Conservation (phyloP, 2,888 invertebrate species). For the Isotomurus palustris region DNA sequence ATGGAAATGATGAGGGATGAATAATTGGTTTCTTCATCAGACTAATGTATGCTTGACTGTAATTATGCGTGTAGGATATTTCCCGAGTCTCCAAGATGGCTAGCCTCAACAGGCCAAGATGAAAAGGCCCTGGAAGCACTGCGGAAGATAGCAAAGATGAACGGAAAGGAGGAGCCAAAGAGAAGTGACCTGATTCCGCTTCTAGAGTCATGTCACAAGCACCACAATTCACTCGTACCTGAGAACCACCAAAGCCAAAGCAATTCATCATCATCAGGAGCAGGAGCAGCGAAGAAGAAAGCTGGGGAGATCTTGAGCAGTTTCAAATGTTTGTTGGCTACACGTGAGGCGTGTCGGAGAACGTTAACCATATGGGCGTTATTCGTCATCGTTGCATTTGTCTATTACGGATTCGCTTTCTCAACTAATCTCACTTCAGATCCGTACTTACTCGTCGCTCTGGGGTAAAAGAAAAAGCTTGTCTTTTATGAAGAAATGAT, state of each 20-base stretch:
- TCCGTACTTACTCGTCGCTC: constrained; percentile 38
- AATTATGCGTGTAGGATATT: too few relatives aligned
- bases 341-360: constrained; percentile 12
- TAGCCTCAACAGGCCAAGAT: constrained; percentile 33
- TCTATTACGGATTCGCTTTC: constrained; percentile 43
- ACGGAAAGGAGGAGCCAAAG: constrained; percentile 22
- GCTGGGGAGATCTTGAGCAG: neutral
- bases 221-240: too few relatives aligned
- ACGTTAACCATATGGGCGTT: constrained; percentile 22
- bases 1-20: too few relatives aligned
- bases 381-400: constrained; percentile 32
- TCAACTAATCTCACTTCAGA: constrained; percentile 31
- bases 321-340: constrained; percentile 18
- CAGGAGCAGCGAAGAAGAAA: constrained; percentile 4
- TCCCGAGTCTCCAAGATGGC: constrained; percentile 42
- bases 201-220: constrained; percentile 25
- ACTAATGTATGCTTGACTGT: too few relatives aligned
- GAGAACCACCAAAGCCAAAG: neutral
- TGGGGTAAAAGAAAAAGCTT: constrained; percentile 26
- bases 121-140: constrained; percentile 33
- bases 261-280: neutral
- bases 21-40: too few relatives aligned
- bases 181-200: constrained; percentile 16
- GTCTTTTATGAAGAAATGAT: neutral
- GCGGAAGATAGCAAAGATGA: constrained; percentile 30